Evolutionary conservation across 2,113 vertebrate species (phyloP).

Genomic region (Silurus glanis): DNA sequence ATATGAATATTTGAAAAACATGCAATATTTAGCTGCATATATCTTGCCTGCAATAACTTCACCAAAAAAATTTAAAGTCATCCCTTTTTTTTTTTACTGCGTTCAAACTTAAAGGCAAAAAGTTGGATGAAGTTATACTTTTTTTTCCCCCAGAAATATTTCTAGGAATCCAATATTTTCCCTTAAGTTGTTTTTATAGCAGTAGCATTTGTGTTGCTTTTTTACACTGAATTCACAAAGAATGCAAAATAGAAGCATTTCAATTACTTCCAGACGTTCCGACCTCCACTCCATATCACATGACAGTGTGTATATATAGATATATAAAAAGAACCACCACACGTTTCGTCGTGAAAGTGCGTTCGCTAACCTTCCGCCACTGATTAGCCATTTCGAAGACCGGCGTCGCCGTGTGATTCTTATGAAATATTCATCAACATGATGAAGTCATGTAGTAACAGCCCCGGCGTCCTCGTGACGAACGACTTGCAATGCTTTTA

Average conservation of each 20-base stretch:
- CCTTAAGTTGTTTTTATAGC: too few species aligned
- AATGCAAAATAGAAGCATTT: neutral
- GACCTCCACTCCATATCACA: neutral
- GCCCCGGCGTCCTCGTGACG: slow-evolving; percentile 24
- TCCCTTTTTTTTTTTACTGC: too few species aligned
- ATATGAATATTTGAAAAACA: too few species aligned
- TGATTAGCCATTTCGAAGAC: neutral
- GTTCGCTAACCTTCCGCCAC: neutral
- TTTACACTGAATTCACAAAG: neutral
- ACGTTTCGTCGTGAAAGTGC: neutral
- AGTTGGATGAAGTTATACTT: too few species aligned
- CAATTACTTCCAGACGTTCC: neutral
- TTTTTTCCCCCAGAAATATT: too few species aligned
- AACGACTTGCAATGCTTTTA: slow-evolving; percentile 17
- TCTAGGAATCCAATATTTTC: neutral
- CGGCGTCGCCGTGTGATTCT: neutral
- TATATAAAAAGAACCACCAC: neutral
- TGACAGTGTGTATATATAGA: neutral
- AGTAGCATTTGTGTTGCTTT: too few species aligned
- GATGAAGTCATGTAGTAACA: slow-evolving; percentile 28
- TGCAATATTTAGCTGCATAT: too few species aligned
- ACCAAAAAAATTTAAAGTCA: too few species aligned
- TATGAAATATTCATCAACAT: slow-evolving; percentile 39
- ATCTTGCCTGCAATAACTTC: too few species aligned
- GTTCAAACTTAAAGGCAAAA: too few species aligned